Evolutionary conservation across 2,888 invertebrate species (phyloP).

Genomic region (Leucoma salicis): DNA sequence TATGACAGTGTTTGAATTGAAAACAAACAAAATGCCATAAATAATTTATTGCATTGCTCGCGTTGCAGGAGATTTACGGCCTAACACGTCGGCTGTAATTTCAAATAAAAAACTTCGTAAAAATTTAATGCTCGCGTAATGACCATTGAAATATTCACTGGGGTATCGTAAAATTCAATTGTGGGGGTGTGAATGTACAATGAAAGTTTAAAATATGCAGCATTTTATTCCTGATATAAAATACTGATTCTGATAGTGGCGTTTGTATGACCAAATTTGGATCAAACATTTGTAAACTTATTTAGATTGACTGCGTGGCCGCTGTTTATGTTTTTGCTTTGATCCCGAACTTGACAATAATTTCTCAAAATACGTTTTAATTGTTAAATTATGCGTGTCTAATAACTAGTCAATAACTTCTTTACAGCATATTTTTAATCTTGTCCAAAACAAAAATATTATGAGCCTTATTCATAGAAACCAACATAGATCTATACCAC

Average conservation of each 20-base stretch:
- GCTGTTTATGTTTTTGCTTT: too few relatives aligned
- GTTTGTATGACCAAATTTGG: slow-evolving; percentile 19
- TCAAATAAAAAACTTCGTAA: slow-evolving; percentile 42
- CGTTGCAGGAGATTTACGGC: slow-evolving; percentile 27
- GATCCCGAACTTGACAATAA: too few relatives aligned
- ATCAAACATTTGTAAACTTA: slow-evolving; percentile 28
- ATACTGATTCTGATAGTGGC: slow-evolving; percentile 36
- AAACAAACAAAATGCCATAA: slow-evolving; percentile 16
- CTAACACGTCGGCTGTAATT: slow-evolving; percentile 26
- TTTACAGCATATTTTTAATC: too few relatives aligned
- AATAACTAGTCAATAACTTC: too few relatives aligned
- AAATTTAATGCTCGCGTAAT: slow-evolving; percentile 38
- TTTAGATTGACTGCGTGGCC: too few relatives aligned
- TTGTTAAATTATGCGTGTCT: too few relatives aligned
- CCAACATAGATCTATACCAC: too few relatives aligned
- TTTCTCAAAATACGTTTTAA: too few relatives aligned
- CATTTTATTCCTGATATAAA: slow-evolving; percentile 39
- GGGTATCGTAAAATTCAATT: slow-evolving; percentile 49
- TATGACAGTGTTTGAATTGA: slow-evolving; percentile 6
- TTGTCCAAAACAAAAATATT: too few relatives aligned
- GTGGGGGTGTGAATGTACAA: slow-evolving; percentile 52
- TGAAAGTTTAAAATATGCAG: slow-evolving; percentile 39
- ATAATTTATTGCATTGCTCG: slow-evolving; percentile 24
- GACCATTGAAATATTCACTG: slow-evolving; percentile 40
- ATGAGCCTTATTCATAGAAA: too few relatives aligned